Conservation (phyloP, 2,113 vertebrate genomes). For the Isurus oxyrinchus region DNA sequence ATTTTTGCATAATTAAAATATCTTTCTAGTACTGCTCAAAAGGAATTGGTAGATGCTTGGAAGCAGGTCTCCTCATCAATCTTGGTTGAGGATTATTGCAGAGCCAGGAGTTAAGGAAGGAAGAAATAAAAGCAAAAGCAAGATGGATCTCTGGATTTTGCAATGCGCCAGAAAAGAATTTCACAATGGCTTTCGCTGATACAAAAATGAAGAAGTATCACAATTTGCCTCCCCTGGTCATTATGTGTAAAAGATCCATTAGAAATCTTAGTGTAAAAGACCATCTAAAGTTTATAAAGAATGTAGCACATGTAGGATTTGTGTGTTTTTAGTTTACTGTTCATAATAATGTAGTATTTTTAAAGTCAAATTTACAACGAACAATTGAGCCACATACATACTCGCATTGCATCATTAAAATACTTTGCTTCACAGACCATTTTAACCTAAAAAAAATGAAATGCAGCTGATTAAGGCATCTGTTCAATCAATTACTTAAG, state of each 20-base stretch:
- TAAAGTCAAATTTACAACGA: background rate
- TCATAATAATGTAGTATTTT: background rate
- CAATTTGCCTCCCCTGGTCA: background rate
- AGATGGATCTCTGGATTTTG: background rate
- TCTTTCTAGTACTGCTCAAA: background rate
- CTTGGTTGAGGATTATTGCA: background rate
- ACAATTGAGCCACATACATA: background rate
- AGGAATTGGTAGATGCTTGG: background rate
- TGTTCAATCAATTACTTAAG: background rate
- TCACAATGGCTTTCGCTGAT: background rate
- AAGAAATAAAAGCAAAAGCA: constrained; percentile 2
- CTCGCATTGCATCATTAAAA: background rate
- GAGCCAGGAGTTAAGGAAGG: background rate
- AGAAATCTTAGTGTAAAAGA: background rate
- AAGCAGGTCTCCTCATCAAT: background rate
- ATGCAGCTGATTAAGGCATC: background rate
- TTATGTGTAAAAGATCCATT: background rate
- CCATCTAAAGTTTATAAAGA: background rate
- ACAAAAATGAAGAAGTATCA: constrained; percentile 2
- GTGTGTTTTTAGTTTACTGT: background rate
- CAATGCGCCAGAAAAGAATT: background rate
- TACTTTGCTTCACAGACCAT: background rate
- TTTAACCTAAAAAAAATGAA: background rate
- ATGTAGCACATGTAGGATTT: background rate
- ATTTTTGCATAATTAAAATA: background rate